Evolutionary conservation across 92 coral and sea anemone genomes (phyloP).

Genomic region (Phenganax marumi): DNA sequence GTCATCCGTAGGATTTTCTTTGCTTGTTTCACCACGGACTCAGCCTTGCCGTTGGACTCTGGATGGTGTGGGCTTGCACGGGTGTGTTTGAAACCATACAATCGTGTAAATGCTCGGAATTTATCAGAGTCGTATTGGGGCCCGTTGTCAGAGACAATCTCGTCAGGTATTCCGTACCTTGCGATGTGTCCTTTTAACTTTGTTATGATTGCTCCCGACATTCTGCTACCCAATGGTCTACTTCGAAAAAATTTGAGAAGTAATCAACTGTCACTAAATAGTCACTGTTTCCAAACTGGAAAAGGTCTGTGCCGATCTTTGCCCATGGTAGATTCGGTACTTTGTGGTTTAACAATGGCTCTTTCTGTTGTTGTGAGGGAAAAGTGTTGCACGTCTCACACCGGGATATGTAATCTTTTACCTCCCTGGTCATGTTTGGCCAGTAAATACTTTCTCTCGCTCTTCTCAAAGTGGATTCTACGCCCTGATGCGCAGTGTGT

Average conservation of each 20-base stretch:
- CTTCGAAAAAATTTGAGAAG: conserved; percentile 3
- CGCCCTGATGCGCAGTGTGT: conserved; percentile 1
- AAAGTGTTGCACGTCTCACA: conserved; percentile 42
- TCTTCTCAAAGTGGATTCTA: conserved; percentile 4
- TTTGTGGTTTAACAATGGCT: background rate
- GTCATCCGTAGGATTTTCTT: conserved; percentile 37
- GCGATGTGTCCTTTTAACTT: conserved; percentile 30
- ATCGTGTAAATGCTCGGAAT: conserved; percentile 19
- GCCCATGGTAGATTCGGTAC: conserved; percentile 2
- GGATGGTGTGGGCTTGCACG: conserved; percentile 33
- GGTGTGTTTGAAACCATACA: conserved; percentile 13
- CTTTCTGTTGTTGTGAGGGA: conserved; percentile 4
- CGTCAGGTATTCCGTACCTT: conserved; percentile 52
- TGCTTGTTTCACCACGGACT: conserved; percentile 49
- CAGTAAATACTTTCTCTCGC: conserved; percentile 40
- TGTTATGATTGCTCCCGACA: conserved; percentile 18
- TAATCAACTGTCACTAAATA: conserved; percentile 7
- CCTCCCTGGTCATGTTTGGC: conserved; percentile 39
- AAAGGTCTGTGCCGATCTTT: background rate
- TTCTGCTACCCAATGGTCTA: conserved; percentile 38
- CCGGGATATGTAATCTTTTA: conserved; percentile 31
- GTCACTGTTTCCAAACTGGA: background rate
- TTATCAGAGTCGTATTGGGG: conserved; percentile 18
- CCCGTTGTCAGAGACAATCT: conserved; percentile 30
- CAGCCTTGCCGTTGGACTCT: conserved; percentile 47